Evolutionary conservation across 2,888 invertebrate species (phyloP).

Genomic region (Luperina nickerlii): DNA sequence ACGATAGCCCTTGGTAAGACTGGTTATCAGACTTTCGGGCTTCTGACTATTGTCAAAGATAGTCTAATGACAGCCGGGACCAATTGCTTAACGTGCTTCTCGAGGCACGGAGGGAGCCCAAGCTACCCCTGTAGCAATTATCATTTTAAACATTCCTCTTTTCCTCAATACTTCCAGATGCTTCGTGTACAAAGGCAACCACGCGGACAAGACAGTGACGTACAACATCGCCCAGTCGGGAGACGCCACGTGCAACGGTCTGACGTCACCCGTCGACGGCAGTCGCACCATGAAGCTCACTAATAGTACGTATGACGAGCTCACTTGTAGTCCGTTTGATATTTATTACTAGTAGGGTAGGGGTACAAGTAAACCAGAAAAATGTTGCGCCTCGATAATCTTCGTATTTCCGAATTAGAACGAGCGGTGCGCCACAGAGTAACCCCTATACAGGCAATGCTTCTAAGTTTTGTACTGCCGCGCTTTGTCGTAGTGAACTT

Average conservation of each 20-base stretch:
- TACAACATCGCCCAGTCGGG: conserved; percentile 94
- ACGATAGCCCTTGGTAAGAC: too few relatives aligned
- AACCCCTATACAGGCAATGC: neutral
- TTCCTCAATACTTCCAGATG: conserved; percentile 87
- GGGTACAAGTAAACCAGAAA: neutral
- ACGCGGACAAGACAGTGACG: conserved; percentile 85
- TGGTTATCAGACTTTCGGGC: too few relatives aligned
- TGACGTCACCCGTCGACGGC: conserved; percentile 94
- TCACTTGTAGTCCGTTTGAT: neutral
- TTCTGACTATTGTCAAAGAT: too few relatives aligned
- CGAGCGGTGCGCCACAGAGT: neutral
- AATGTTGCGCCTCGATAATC: neutral
- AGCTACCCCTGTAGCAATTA: neutral
- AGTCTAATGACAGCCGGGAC: too few relatives aligned
- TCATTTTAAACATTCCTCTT: neutral
- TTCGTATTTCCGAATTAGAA: neutral
- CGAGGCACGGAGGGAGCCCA: neutral
- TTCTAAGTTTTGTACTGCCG: neutral
- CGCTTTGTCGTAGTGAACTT: neutral
- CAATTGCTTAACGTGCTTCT: neutral
- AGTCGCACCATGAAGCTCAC: conserved; percentile 94
- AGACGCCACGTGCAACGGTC: conserved; percentile 94
- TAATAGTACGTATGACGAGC: conserved; percentile 89
- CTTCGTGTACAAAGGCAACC: conserved; percentile 93
- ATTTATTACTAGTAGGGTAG: neutral